phyloP scores from a whole-genome alignment of 2,797 vertebrate species.

The Perodicticus potto region DNA sequence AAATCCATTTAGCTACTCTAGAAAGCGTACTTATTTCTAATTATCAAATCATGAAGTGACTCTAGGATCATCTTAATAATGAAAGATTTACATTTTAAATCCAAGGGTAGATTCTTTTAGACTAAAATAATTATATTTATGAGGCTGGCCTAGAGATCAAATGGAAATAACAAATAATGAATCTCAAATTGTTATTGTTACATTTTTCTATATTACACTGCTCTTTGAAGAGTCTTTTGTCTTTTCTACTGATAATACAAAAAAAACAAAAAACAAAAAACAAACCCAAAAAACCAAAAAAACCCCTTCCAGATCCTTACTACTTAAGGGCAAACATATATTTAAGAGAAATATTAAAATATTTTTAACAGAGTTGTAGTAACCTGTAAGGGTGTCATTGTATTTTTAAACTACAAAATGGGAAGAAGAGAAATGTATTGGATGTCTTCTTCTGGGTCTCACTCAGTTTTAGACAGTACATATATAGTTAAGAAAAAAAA shows the following conservation, averaged over 20 bases:
- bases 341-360: not conserved
- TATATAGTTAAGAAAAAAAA: not conserved
- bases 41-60: not conserved
- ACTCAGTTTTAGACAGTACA: not conserved
- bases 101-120: not conserved
- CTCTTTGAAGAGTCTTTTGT: not conserved
- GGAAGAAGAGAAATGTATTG: not conserved
- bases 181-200: not conserved
- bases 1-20: not conserved
- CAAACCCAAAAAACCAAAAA: not conserved
- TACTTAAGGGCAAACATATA: not conserved
- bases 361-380: not conserved
- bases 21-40: not conserved
- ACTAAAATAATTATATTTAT: slow-evolving; percentile 6
- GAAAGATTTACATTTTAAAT: slow-evolving; percentile 10
- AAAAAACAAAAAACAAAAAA: not conserved
- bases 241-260: not conserved
- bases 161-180: not conserved
- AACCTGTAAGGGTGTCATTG: not conserved
- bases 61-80: not conserved
- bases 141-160: not conserved
- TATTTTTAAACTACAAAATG: not conserved
- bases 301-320: not conserved
- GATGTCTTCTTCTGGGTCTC: not conserved
- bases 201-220: not conserved